Percentiles rank a stretch among this genome's conserved stretches.
Conservation (phyloP, 2,113 vertebrate genomes). For the Clarias magur region DNA sequence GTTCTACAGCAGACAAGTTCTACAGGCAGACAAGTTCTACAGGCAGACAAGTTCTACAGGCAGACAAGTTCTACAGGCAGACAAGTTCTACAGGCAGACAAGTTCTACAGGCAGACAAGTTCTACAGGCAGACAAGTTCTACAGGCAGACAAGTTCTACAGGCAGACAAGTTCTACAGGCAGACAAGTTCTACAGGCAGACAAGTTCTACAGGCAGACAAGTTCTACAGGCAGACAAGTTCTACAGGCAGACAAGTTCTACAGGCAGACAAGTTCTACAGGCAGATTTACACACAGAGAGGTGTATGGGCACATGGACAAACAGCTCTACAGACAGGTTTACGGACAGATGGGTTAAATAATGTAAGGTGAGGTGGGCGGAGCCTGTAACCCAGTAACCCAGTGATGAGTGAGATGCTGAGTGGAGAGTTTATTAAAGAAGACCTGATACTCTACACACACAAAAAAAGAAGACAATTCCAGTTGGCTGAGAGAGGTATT, state of each 20-base stretch:
- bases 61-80: too few relatives aligned
- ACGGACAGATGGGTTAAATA: not conserved
- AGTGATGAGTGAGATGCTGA: not conserved
- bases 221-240: not conserved
- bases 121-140: too few relatives aligned
- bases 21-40: too few relatives aligned
- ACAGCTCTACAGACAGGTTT: not conserved
- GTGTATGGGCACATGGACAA: not conserved
- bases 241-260: not conserved
- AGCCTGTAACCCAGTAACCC: not conserved
- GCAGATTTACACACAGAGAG: not conserved
- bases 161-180: too few relatives aligned
- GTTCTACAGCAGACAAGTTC: too few relatives aligned
- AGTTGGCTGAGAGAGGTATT: constrained; percentile 32
- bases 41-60: too few relatives aligned
- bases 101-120: too few relatives aligned
- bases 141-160: too few relatives aligned
- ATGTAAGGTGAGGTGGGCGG: too few relatives aligned
- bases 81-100: too few relatives aligned
- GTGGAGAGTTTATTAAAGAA: not conserved
- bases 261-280: not conserved
- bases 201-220: too few relatives aligned
- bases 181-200: too few relatives aligned
- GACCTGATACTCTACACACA: not conserved
- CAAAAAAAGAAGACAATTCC: not conserved